Percentiles rank a stretch among this genome's conserved stretches.
phyloP scores from a whole-genome alignment of 2,797 vertebrate species.

The Brotula barbata region DNA sequence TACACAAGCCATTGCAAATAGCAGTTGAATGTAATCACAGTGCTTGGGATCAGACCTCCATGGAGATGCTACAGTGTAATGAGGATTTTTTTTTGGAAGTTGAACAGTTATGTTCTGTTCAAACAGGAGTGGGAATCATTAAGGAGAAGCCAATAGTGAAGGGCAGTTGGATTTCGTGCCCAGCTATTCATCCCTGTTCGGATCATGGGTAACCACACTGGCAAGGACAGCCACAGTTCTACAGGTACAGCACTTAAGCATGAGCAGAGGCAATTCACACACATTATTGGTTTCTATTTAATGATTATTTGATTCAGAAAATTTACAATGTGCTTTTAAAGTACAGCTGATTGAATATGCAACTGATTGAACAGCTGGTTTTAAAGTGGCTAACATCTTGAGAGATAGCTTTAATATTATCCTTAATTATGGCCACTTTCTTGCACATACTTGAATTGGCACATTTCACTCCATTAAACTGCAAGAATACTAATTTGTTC shows the following conservation, averaged over 20 bases:
- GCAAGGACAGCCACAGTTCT: conserved; percentile 50
- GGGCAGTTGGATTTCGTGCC: conserved; percentile 33
- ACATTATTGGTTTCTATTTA: no score
- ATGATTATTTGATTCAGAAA: no score
- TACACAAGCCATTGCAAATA: no score
- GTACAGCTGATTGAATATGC: background rate
- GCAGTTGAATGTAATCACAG: no score
- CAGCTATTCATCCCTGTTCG: conserved; percentile 16
- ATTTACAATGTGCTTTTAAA: no score
- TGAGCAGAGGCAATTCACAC: no score
- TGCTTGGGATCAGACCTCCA: no score
- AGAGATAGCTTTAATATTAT: no score
- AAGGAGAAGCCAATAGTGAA: conserved; percentile 40
- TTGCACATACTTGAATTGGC: background rate
- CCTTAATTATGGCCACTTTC: background rate
- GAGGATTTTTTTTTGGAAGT: conserved; percentile 5
- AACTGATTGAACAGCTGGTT: background rate
- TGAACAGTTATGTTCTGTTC: conserved; percentile 23
- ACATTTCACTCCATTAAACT: conserved; percentile 3
- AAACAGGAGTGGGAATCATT: conserved; percentile 27
- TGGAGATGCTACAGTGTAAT: no score
- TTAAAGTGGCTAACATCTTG: no score
- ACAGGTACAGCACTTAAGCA: conserved; percentile 50
- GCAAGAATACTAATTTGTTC: conserved; percentile 26
- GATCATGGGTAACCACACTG: conserved; percentile 72